A percentile compares a stretch with the other conserved stretches of the same genome.
Evolutionary conservation across 2,113 vertebrate genomes (phyloP).

Genomic region (Lanius ludovicianus): DNA sequence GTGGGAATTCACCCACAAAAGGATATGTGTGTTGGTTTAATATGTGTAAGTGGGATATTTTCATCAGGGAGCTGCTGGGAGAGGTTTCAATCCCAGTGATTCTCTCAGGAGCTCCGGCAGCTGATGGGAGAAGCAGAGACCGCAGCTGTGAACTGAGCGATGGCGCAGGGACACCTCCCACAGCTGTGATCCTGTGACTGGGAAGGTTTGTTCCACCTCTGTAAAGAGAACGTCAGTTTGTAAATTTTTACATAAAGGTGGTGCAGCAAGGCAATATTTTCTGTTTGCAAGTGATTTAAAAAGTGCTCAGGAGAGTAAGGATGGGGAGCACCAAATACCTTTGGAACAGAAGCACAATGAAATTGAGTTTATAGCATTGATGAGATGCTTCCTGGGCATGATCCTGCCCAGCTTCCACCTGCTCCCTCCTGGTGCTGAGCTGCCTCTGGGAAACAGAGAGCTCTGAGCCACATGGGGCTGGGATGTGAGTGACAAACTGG

Average conservation of each 20-base stretch:
- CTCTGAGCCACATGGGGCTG: not conserved
- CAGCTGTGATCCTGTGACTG: fast-evolving
- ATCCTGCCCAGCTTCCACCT: not conserved
- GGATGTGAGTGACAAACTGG: not conserved
- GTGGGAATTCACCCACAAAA: not conserved
- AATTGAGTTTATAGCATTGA: not conserved
- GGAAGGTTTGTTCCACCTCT: not conserved
- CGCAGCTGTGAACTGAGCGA: not conserved
- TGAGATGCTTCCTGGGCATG: fast-evolving
- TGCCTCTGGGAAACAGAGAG: not conserved
- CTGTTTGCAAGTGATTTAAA: not conserved
- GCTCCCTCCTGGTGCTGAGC: not conserved
- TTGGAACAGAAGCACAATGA: not conserved
- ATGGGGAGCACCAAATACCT: not conserved
- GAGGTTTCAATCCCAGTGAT: not conserved
- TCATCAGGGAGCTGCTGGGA: not conserved
- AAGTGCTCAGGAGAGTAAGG: not conserved
- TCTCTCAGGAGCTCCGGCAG: not conserved
- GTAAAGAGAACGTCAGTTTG: not conserved
- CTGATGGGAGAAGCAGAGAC: not conserved
- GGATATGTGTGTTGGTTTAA: not conserved
- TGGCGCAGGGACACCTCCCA: not conserved
- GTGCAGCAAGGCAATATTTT: not conserved
- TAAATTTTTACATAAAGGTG: not conserved
- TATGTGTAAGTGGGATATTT: not conserved